Conservation (phyloP, 2,797 vertebrate species). For the Antrozous pallidus region DNA sequence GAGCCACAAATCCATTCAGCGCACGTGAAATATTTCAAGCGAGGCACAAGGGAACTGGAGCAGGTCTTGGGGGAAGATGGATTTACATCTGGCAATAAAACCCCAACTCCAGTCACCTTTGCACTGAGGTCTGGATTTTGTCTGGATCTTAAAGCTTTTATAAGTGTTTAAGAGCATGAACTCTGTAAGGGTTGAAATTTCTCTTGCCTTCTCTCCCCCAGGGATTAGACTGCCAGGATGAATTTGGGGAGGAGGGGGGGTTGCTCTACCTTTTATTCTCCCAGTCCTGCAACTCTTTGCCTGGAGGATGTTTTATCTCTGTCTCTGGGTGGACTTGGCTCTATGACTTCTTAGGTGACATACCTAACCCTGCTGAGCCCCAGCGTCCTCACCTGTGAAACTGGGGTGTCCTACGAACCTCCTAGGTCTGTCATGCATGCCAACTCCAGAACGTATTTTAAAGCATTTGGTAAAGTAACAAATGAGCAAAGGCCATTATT, state of each 20-base stretch:
- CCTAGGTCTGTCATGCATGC: neutral
- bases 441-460: neutral
- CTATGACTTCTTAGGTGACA: neutral
- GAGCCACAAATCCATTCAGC: conserved; percentile 75
- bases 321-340: neutral
- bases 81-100: conserved; percentile 78
- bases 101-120: conserved; percentile 73
- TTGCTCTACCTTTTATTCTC: neutral
- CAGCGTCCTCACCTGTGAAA: neutral
- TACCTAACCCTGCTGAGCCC: neutral
- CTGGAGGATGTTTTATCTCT: neutral
- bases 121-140: conserved; percentile 76
- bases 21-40: conserved; percentile 71
- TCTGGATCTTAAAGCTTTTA: conserved; percentile 73
- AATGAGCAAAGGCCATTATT: neutral
- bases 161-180: conserved; percentile 74
- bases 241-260: neutral
- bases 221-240: neutral
- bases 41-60: conserved; percentile 60
- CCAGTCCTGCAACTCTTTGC: neutral
- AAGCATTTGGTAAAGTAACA: neutral
- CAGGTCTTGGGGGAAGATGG: conserved; percentile 71
- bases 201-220: conserved; percentile 21
- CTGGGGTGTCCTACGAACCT: neutral
- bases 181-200: conserved; percentile 56